Conservation (phyloP, 2,113 vertebrate genomes). For the Datnioides undecimradiatus region DNA sequence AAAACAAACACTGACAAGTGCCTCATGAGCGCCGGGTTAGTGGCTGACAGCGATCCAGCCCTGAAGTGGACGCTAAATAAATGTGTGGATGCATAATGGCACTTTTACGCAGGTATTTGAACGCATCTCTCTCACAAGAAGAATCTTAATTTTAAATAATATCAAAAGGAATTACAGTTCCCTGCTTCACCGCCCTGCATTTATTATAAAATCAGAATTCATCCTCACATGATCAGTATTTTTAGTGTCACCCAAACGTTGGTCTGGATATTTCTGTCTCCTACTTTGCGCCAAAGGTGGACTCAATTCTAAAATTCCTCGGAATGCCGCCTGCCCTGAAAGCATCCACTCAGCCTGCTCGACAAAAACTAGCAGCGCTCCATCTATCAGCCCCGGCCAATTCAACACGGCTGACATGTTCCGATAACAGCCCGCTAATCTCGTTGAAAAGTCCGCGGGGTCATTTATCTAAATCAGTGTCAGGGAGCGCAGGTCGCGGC, state of each 20-base stretch:
- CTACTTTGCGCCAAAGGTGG: not conserved
- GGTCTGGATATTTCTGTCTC: not conserved
- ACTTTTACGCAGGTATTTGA: not conserved
- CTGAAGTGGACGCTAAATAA: not conserved
- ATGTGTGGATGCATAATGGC: not conserved
- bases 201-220: not conserved
- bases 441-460: slow-evolving; percentile 42
- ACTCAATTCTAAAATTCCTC: not conserved
- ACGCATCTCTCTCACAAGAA: not conserved
- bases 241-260: no score
- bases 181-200: not conserved
- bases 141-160: not conserved
- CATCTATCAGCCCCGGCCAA: slow-evolving; percentile 34
- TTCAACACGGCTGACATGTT: slow-evolving; percentile 44
- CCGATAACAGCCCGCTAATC: slow-evolving; percentile 51
- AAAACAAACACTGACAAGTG: slow-evolving; percentile 59
- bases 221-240: not conserved
- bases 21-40: not conserved
- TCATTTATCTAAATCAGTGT: slow-evolving; percentile 92
- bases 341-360: slow-evolving; percentile 6
- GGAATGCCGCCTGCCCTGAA: slow-evolving; percentile 3
- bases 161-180: not conserved
- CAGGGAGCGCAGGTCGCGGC: slow-evolving; percentile 80
- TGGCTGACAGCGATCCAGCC: not conserved
- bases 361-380: not conserved